These are phyloP conservation scores for Ormyrus labotus DNA, from an alignment of 2,888 invertebrate genomes.

Conservation along the genomic window DNA sequence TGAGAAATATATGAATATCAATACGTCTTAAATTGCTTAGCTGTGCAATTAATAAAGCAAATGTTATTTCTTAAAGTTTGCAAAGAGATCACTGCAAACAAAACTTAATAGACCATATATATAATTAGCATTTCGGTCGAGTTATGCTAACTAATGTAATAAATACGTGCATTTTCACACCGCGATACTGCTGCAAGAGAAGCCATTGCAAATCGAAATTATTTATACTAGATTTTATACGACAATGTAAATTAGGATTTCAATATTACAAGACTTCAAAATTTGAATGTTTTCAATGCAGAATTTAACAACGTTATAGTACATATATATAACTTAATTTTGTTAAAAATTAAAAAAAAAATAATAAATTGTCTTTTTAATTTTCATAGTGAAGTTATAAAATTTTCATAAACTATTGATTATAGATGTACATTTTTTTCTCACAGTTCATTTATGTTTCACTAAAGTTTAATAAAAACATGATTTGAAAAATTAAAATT, in stretches of 20 bases:
- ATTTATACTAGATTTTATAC: conserved; percentile 26
- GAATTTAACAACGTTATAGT: conserved; percentile 9
- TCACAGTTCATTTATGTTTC: no score
- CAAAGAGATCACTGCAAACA: not conserved
- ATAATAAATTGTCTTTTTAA: not conserved
- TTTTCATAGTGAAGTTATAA: not conserved
- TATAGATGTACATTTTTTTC: not conserved
- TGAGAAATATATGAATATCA: conserved; percentile 30
- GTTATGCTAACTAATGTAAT: conserved; percentile 31
- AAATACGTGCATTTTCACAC: conserved; percentile 16
- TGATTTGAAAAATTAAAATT: conserved; percentile 45
- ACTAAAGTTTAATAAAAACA: no score
- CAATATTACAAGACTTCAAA: conserved; percentile 32
- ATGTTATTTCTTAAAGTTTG: conserved; percentile 18
- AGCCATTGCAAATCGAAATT: conserved; percentile 42
- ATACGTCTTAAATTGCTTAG: conserved; percentile 26
- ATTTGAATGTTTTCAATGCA: not conserved
- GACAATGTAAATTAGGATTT: conserved; percentile 27
- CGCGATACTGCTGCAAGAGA: conserved; percentile 18
- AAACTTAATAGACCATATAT: conserved; percentile 31
- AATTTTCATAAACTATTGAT: conserved; percentile 2
- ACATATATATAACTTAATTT: not conserved
- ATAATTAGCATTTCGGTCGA: conserved; percentile 25
- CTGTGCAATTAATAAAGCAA: conserved; percentile 42
- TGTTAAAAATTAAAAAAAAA: not conserved